These are phyloP conservation scores for Platycercus adscitus DNA, from an alignment of 2,113 vertebrate genomes.

Conservation along the genomic window DNA sequence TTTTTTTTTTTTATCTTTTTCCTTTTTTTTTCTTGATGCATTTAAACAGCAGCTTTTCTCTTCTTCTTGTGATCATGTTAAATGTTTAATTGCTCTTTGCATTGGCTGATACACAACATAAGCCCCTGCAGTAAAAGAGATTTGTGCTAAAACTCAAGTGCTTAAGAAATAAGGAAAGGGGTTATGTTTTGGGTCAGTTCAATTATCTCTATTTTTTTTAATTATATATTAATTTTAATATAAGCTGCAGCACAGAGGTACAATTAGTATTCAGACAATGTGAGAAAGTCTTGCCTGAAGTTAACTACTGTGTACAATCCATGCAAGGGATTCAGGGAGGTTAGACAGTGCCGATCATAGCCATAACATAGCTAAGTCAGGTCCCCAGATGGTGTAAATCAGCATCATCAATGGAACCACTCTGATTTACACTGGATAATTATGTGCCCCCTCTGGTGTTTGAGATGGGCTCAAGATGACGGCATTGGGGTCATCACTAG, in stretches of 20 bases:
- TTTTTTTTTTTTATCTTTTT: background rate
- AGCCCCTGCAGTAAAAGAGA: slow-evolving; percentile 67
- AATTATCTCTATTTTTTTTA: slow-evolving; percentile 45
- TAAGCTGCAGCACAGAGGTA: background rate
- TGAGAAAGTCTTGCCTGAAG: slow-evolving; percentile 45
- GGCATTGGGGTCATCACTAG: background rate
- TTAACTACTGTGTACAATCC: slow-evolving; percentile 30
- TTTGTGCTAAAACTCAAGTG: slow-evolving; percentile 59
- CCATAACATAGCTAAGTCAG: background rate
- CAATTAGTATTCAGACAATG: slow-evolving; percentile 60
- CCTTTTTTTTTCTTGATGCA: background rate
- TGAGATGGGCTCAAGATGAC: background rate
- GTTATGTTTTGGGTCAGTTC: slow-evolving; percentile 62
- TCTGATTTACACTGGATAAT: background rate
- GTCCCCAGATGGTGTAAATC: slow-evolving; percentile 1
- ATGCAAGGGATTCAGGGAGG: slow-evolving; percentile 15
- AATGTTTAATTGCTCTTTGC: slow-evolving; percentile 73
- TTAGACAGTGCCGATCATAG: background rate
- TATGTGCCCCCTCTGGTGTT: background rate
- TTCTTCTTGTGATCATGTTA: slow-evolving; percentile 53
- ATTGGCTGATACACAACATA: slow-evolving; percentile 53
- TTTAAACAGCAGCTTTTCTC: slow-evolving; percentile 19
- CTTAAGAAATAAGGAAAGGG: slow-evolving; percentile 59
- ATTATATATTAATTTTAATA: slow-evolving; percentile 59
- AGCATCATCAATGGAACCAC: background rate